phyloP scores from a whole-genome alignment of 2,113 vertebrate genomes.

The Ptilorrhoa leucosticta region DNA sequence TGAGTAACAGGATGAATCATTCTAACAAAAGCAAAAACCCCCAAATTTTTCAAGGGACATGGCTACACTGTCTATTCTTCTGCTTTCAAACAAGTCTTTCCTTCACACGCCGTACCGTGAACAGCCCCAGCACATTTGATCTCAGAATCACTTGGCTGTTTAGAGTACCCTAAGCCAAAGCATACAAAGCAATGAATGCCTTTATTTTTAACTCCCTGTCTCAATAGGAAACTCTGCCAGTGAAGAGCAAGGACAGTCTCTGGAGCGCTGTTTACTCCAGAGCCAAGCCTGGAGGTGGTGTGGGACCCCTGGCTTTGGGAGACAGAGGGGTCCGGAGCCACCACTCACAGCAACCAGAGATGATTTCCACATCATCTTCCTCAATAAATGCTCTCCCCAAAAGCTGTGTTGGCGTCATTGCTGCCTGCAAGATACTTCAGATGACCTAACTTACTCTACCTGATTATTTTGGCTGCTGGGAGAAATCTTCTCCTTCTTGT shows the following conservation, averaged over 20 bases:
- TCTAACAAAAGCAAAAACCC: neutral
- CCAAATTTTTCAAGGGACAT: neutral
- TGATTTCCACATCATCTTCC: neutral
- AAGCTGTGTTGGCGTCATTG: rapidly evolving
- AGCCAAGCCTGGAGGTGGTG: neutral
- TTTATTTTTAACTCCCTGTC: neutral
- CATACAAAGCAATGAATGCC: neutral
- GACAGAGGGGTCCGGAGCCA: rapidly evolving
- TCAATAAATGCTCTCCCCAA: neutral
- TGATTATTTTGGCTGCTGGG: neutral
- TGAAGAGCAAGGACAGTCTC: neutral
- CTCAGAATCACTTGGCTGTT: neutral
- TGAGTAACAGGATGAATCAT: neutral
- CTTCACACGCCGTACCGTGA: neutral
- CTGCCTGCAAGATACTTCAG: neutral
- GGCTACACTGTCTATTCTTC: neutral
- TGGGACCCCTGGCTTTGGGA: neutral
- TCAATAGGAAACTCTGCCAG: neutral
- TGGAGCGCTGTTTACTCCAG: rapidly evolving
- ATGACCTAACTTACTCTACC: neutral
- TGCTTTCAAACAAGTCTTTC: neutral
- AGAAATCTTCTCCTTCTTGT: neutral
- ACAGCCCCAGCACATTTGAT: neutral
- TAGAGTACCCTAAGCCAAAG: neutral
- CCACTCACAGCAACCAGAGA: neutral